These are phyloP conservation scores for Brachirus orientalis DNA, from an alignment of 2,113 vertebrate species.

Conservation along the genomic window DNA sequence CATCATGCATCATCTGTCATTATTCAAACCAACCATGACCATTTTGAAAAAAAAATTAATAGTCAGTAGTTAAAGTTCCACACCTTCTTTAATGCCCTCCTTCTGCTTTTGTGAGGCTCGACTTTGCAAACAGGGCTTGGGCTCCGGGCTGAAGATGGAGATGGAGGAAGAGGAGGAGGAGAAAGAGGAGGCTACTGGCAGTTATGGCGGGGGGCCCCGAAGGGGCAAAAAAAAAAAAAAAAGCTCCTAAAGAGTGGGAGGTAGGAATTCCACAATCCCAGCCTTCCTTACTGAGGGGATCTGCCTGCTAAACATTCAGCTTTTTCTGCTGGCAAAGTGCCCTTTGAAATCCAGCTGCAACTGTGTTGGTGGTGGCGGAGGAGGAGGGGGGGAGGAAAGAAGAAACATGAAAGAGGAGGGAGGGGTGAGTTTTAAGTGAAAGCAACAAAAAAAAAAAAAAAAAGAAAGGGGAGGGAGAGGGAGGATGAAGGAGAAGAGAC, in stretches of 20 bases:
- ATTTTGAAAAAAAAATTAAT: too few relatives aligned
- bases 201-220: constrained; percentile 91
- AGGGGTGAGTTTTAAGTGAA: constrained; percentile 34
- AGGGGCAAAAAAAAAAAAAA: constrained; percentile 85
- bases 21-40: too few relatives aligned
- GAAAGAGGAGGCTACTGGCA: constrained; percentile 83
- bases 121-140: constrained; percentile 85
- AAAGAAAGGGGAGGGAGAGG: constrained; percentile 34
- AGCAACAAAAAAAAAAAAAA: constrained; percentile 26
- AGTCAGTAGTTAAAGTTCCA: constrained; percentile 31
- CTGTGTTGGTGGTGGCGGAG: constrained; percentile 45
- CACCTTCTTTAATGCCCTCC: constrained; percentile 53
- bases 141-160: constrained; percentile 73
- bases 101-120: constrained; percentile 81
- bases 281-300: constrained; percentile 78
- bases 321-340: constrained; percentile 76
- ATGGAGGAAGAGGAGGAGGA: constrained; percentile 65
- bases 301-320: constrained; percentile 81
- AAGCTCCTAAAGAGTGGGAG: constrained; percentile 88
- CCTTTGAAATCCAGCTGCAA: constrained; percentile 84
- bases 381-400: not conserved
- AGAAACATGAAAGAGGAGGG: constrained; percentile 41
- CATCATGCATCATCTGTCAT: too few relatives aligned
- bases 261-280: constrained; percentile 89
- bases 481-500: constrained; percentile 58